phyloP scores from a whole-genome alignment of 2,797 vertebrate species.

The Tenualosa thibaudeaui region DNA sequence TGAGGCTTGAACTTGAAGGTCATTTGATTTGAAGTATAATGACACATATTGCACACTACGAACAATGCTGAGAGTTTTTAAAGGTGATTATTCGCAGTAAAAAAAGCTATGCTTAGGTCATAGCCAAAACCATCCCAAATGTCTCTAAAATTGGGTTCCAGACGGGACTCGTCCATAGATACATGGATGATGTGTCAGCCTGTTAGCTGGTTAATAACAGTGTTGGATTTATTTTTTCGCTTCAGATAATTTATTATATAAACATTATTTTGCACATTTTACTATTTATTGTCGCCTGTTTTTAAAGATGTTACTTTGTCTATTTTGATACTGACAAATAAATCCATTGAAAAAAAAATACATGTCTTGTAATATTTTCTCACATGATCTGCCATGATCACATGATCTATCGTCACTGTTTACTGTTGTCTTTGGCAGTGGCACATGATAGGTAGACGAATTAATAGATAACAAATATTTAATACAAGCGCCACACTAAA shows the following conservation, averaged over 20 bases:
- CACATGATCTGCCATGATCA: neutral
- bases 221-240: neutral
- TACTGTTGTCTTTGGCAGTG: neutral
- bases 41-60: neutral
- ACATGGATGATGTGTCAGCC: neutral
- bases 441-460: neutral
- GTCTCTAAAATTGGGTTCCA: no score
- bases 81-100: neutral
- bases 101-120: no score
- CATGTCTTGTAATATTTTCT: neutral
- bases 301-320: neutral
- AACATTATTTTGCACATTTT: constrained; percentile 10
- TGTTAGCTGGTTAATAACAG: neutral
- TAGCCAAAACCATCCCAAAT: no score
- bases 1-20: neutral
- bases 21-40: neutral
- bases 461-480: neutral
- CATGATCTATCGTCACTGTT: neutral
- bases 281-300: neutral
- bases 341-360: neutral
- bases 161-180: neutral
- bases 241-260: constrained; percentile 4
- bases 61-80: neutral
- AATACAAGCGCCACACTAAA: no score
- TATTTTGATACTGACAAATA: constrained; percentile 2